Base-by-base conservation (phyloP, 2,797 vertebrate genomes). In the Ceryle rudis region DNA sequence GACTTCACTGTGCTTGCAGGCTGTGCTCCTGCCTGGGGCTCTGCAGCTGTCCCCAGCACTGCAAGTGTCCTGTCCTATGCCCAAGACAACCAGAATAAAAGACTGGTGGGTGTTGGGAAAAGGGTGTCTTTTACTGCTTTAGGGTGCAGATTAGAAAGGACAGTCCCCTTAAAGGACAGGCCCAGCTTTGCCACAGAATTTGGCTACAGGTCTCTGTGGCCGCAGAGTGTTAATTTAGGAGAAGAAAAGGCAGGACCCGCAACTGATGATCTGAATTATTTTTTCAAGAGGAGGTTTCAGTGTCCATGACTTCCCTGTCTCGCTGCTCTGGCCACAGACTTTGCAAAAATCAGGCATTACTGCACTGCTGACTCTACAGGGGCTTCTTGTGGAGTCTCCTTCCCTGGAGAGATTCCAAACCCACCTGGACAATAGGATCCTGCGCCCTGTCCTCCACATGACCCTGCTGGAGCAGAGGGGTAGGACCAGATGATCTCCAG, bases 281-380 rank as follows among this genome's bases (percentile, higher is more conserved):
- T 19, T 46, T 71, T 5, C 46, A 64, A n/a, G 1, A 15, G 2
- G 29, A 62, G 8, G 8, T 64, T 84, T 47, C 44, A 18, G 41
- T 11, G 18, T 16, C 57, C 11, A 0, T 4, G 35, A 19, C 18
- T 39, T 78, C 47, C 10, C 35, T 55, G 46, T 6, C 47, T 86
- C 42, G 4, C 6, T 3, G 6, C 26, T 84, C 29, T 7, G 2
- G 13, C 22, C 69, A 18, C 44, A 44, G 58, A 25, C 72, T 41
- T 82, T 79, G 74, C 55, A 62, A 60, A 47, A 64, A 57, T 29
- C 66, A 39, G 39, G 5, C 33, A 1, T 18, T 9, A 8, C 22
- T 74, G 6, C 17, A 25, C 9, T 51, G 17, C 29, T 0, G 1
- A 0, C n/a, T 52, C 35, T 55, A 9, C 0, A 1, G 49, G 29